A percentile compares a stretch with the other conserved stretches of the same genome.
These are phyloP conservation scores for Hyla sarda DNA, from an alignment of 2,113 vertebrate species.

Conservation along the genomic window DNA sequence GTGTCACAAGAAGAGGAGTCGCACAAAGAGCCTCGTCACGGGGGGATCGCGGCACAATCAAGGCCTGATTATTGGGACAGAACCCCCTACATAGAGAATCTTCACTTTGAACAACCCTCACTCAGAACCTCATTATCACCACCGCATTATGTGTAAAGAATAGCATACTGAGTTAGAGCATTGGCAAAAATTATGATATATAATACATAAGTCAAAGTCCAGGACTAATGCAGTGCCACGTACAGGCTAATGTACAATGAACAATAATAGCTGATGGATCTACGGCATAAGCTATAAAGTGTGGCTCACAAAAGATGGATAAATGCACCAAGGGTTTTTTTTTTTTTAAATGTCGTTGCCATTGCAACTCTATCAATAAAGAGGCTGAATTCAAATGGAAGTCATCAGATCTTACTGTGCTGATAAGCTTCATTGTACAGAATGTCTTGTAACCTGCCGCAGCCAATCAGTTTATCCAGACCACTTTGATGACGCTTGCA, in stretches of 20 bases:
- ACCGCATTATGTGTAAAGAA: conserved; percentile 58
- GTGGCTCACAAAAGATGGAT: conserved; percentile 29
- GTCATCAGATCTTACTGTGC: not conserved
- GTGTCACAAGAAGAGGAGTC: conserved; percentile 49
- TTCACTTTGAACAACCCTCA: conserved; percentile 57
- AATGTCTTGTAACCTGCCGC: not conserved
- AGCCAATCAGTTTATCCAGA: not conserved
- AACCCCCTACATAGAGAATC: conserved; percentile 55
- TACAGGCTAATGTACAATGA: conserved; percentile 44
- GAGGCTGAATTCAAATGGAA: not conserved
- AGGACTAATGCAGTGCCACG: conserved; percentile 44
- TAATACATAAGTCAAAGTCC: conserved; percentile 58
- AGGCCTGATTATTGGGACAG: conserved; percentile 59
- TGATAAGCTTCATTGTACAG: not conserved
- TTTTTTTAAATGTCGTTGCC: conserved; percentile 17
- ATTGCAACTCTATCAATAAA: conserved; percentile 21
- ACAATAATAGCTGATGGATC: conserved; percentile 39
- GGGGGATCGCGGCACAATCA: conserved; percentile 53
- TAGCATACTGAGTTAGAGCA: conserved; percentile 57
- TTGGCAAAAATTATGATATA: conserved; percentile 56
- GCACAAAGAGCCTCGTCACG: conserved; percentile 55
- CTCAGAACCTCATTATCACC: conserved; percentile 58
- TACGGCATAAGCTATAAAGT: conserved; percentile 5
- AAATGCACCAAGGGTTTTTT: not conserved
- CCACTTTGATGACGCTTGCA: not conserved